Percentiles rank a stretch among this genome's conserved stretches.
Evolutionary conservation across 2,888 invertebrate species (phyloP).

Genomic region (Melipona bicolor): DNA sequence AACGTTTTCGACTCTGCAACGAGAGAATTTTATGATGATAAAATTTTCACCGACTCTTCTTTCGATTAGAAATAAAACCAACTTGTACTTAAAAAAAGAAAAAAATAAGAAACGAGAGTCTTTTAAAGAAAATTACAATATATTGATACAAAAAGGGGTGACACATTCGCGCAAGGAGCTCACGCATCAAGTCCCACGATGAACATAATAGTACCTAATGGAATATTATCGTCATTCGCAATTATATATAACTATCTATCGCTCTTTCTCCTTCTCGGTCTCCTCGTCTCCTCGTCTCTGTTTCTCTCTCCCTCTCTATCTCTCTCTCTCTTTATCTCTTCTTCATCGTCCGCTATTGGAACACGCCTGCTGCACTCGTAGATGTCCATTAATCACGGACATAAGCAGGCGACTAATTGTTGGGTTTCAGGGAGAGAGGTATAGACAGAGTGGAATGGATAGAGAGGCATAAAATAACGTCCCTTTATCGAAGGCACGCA

Average conservation of each 20-base stretch:
- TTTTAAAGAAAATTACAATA: neutral
- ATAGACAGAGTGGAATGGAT: conserved; percentile 68
- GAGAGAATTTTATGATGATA: neutral
- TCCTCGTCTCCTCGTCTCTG: conserved; percentile 2
- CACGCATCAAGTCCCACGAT: conserved; percentile 64
- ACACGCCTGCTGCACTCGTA: conserved; percentile 77
- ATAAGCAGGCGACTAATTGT: conserved; percentile 82
- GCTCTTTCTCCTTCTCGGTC: conserved; percentile 19
- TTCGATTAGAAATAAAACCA: neutral
- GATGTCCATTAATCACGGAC: conserved; percentile 80
- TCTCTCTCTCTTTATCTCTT: conserved; percentile 31
- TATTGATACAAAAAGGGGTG: neutral
- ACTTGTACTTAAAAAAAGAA: neutral
- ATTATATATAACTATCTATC: conserved; percentile 54
- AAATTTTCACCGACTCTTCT: neutral
- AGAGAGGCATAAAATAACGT: conserved; percentile 77
- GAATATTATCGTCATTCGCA: conserved; percentile 72
- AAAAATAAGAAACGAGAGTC: neutral
- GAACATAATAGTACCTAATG: conserved; percentile 78
- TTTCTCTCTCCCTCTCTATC: conserved; percentile 23
- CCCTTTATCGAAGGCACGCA: conserved; percentile 72
- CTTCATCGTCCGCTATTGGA: conserved; percentile 61
- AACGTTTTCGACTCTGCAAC: neutral
- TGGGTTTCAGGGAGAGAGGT: conserved; percentile 71
- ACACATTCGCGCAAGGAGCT: conserved; percentile 25